A percentile compares a stretch with the other conserved stretches of the same genome.
Evolutionary conservation across 2,888 invertebrate species (phyloP).

Genomic region (Itoplectis maculator): DNA sequence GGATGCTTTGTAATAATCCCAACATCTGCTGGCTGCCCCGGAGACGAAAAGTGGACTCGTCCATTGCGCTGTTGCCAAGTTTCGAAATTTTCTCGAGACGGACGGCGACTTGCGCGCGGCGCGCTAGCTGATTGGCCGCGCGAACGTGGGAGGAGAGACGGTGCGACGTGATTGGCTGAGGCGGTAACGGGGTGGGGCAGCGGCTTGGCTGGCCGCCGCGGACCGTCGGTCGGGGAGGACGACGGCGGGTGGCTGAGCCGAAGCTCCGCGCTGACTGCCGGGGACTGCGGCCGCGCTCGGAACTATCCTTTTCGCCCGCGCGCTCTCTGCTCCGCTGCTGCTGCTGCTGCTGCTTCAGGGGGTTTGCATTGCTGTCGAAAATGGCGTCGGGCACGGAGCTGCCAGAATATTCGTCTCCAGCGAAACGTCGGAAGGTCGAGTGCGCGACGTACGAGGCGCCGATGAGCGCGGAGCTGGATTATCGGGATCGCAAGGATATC

Average conservation of each 20-base stretch:
- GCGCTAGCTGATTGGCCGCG: slow-evolving; percentile 63
- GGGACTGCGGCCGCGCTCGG: slow-evolving; percentile 68
- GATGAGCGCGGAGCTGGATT: slow-evolving; percentile 74
- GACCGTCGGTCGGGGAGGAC: too few relatives aligned
- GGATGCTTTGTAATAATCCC: slow-evolving; percentile 5
- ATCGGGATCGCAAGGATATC: slow-evolving; percentile 73
- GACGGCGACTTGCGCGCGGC: slow-evolving; percentile 33
- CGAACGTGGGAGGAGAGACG: slow-evolving; percentile 58
- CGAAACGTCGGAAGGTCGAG: slow-evolving; percentile 83
- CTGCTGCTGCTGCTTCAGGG: too few relatives aligned
- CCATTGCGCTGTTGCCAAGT: slow-evolving; percentile 62
- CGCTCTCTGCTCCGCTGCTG: too few relatives aligned
- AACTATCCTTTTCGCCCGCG: slow-evolving; percentile 72
- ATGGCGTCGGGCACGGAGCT: slow-evolving; percentile 84
- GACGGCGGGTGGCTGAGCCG: too few relatives aligned
- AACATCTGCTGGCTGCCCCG: neutral
- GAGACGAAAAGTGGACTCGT: slow-evolving; percentile 34
- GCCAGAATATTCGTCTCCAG: slow-evolving; percentile 83
- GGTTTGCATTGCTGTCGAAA: slow-evolving; percentile 83
- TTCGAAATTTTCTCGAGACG: neutral
- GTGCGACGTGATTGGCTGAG: slow-evolving; percentile 49
- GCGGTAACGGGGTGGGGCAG: slow-evolving; percentile 36
- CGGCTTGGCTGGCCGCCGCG: neutral
- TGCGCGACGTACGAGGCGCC: slow-evolving; percentile 74
- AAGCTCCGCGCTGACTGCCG: slow-evolving; percentile 22